Conservation (phyloP, 2,113 vertebrate genomes). For the Cercocebus atys region DNA sequence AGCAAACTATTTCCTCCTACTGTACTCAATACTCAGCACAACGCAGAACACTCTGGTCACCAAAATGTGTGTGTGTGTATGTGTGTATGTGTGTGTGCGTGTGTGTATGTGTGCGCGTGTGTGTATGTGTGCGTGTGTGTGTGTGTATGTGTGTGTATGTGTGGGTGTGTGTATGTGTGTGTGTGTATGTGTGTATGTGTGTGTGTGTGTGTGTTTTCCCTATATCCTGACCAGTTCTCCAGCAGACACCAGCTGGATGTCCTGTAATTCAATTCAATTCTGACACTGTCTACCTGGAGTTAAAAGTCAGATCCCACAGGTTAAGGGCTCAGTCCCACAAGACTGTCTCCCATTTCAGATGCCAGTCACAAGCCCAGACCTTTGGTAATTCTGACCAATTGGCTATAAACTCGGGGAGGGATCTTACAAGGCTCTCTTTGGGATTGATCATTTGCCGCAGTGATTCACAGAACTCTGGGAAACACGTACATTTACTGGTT, state of each 20-base stretch:
- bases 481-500: background rate
- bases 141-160: rapidly evolving
- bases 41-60: background rate
- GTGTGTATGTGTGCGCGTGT: rapidly evolving
- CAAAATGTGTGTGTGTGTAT: background rate
- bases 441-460: background rate
- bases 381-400: background rate
- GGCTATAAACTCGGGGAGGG: background rate
- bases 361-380: background rate
- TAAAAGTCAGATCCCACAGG: background rate
- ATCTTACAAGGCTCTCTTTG: background rate
- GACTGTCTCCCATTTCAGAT: too few relatives aligned
- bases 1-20: background rate
- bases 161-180: background rate
- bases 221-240: background rate
- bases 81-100: rapidly evolving
- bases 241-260: background rate
- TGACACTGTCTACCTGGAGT: background rate
- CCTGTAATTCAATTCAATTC: background rate
- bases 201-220: background rate
- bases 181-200: rapidly evolving
- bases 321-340: background rate
- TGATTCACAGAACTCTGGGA: background rate
- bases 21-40: background rate
- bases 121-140: rapidly evolving